Base-by-base conservation (phyloP, 1,140 invertebrate species). In the Eciton burchellii region DNA sequence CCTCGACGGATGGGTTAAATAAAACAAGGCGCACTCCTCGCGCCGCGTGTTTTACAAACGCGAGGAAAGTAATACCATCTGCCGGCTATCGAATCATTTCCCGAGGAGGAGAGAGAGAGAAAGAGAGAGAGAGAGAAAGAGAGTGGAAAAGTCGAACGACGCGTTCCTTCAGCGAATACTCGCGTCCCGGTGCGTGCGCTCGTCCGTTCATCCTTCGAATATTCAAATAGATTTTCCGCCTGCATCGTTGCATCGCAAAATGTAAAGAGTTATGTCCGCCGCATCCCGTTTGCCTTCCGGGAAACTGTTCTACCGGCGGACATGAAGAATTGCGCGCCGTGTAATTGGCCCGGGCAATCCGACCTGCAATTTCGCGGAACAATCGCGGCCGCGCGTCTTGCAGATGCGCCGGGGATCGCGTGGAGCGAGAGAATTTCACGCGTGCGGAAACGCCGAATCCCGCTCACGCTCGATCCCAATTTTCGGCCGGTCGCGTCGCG, bases 1-100 rank as follows among this genome's bases (percentile, higher is more conserved):
- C 74, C 35, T 79, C 74, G 74, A 70, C 41, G 49, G 35, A 66
- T 68, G 68, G 74, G 49, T 79, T 79, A 79, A 79, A 79, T 79
- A 79, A 79, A 79, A 79, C 74, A 79, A 56, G 74, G 70, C 63
- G 49, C 74, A 43, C 63, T 70, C 24, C 41, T 79, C 74, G 19
- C 56, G 68, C 29, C 47, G 45, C 60, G 47, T 60, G 62, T 57
- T 79, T 79, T 29, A 57, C 56, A 79, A 79, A 57, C 74, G 74
- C 35, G 49, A 41, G 14, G 43, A 63, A 54, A 57, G 62, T 66
- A 77, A 77, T 77, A 77, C 35, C 74, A 54, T 77, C 47, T 45
- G 74, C 63, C 26, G 49, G 45, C 49, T 70, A 45, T 79, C 68
- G 70, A 79, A 79, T 79, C 74, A 79, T 79, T 79, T 56, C 63